phyloP scores from a whole-genome alignment of 2,888 invertebrate genomes.

The Coecobrya sp. region DNA sequence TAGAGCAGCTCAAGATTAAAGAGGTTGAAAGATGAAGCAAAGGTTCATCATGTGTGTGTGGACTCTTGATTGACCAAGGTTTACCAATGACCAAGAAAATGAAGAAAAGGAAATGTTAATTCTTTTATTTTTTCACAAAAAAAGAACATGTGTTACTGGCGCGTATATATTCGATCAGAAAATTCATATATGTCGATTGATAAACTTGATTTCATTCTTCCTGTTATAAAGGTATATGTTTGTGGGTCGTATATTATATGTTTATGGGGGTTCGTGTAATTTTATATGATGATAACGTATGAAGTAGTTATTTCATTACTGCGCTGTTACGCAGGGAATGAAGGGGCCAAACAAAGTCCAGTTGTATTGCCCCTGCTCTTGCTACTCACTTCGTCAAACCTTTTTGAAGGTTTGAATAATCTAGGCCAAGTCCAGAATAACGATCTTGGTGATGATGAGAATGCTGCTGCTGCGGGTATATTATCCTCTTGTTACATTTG shows the following conservation, averaged over 20 bases:
- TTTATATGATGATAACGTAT: neutral
- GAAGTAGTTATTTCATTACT: neutral
- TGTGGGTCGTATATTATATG: no score
- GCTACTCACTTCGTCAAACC: slow-evolving; percentile 59
- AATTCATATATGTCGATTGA: slow-evolving; percentile 8
- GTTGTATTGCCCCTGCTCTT: slow-evolving; percentile 36
- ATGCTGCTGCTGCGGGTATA: slow-evolving; percentile 27
- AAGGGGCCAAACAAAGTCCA: slow-evolving; percentile 2
- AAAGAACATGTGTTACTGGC: slow-evolving; percentile 15
- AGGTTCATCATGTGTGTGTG: neutral
- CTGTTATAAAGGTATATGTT: neutral
- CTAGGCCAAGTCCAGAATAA: slow-evolving; percentile 67
- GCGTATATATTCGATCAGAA: neutral
- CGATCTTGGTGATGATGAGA: slow-evolving; percentile 14
- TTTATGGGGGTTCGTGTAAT: neutral
- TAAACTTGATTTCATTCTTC: neutral
- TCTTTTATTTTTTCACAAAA: slow-evolving; percentile 45
- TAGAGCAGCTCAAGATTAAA: neutral
- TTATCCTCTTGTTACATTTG: slow-evolving; percentile 22
- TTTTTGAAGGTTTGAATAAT: slow-evolving; percentile 66
- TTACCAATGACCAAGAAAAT: slow-evolving; percentile 66
- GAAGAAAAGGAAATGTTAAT: slow-evolving; percentile 50
- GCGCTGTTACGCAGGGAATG: neutral
- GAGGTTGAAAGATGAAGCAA: neutral
- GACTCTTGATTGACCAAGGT: slow-evolving; percentile 58